Conservation (phyloP, 2,113 vertebrate species). For the Suricata suricatta region DNA sequence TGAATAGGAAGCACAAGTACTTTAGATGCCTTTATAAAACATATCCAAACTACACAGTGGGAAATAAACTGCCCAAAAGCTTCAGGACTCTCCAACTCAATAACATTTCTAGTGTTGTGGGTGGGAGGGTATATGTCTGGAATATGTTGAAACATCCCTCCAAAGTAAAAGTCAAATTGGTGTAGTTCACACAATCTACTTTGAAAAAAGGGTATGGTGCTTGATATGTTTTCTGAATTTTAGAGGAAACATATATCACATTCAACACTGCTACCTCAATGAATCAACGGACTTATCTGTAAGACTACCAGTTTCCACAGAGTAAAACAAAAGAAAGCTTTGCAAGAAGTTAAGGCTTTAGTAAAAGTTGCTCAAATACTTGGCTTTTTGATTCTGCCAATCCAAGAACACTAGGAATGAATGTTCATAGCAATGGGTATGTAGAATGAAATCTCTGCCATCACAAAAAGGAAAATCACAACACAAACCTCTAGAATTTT, state of each 20-base stretch:
- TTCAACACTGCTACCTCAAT: background rate
- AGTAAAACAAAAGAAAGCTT: background rate
- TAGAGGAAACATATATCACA: background rate
- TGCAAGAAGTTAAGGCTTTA: background rate
- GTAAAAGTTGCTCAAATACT: background rate
- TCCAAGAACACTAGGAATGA: background rate
- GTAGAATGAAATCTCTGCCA: background rate
- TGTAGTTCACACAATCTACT: background rate
- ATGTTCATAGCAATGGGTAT: background rate
- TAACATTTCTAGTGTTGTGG: background rate
- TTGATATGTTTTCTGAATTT: background rate
- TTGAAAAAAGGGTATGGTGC: background rate
- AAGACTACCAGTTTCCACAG: background rate
- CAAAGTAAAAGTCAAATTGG: background rate
- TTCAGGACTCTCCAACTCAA: background rate
- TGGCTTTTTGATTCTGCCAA: background rate
- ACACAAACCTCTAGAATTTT: background rate
- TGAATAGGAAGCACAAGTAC: background rate
- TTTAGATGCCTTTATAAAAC: background rate
- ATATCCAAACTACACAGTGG: background rate
- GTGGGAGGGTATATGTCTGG: background rate
- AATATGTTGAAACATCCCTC: background rate
- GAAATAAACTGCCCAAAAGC: background rate
- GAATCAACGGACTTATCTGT: background rate
- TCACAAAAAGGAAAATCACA: background rate